phyloP scores from a whole-genome alignment of 2,113 vertebrate species.

The Micronisus gabar region DNA sequence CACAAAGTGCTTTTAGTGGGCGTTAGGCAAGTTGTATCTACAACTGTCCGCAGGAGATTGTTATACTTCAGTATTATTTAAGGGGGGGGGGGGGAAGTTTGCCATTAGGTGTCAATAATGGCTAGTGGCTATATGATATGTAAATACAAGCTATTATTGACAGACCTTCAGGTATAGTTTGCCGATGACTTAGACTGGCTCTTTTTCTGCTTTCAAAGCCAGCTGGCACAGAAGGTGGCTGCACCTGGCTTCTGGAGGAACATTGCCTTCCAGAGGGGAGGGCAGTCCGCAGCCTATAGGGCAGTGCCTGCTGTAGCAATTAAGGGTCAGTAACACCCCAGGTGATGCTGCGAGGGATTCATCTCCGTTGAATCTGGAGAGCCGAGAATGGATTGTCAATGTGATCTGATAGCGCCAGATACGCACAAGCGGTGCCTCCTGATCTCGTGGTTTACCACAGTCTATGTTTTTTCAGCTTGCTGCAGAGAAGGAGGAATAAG shows the following conservation, averaged over 20 bases:
- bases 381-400: background rate
- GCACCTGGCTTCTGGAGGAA: background rate
- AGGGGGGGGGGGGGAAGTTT: background rate
- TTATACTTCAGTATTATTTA: background rate
- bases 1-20: background rate
- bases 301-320: background rate
- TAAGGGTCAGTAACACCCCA: background rate
- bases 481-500: background rate
- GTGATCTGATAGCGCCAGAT: background rate
- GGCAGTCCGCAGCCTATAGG: rapidly evolving
- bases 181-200: background rate
- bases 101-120: background rate
- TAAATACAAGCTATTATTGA: background rate
- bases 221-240: background rate
- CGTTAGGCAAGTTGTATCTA: background rate
- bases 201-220: background rate
- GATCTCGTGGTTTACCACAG: rapidly evolving
- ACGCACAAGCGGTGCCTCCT: background rate
- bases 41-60: background rate
- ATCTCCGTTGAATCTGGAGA: background rate
- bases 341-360: background rate
- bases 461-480: background rate
- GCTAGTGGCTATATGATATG: background rate
- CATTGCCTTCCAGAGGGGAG: rapidly evolving
- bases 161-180: background rate